Conservation (phyloP, 1,140 invertebrate species). For the Bombus balteatus region DNA sequence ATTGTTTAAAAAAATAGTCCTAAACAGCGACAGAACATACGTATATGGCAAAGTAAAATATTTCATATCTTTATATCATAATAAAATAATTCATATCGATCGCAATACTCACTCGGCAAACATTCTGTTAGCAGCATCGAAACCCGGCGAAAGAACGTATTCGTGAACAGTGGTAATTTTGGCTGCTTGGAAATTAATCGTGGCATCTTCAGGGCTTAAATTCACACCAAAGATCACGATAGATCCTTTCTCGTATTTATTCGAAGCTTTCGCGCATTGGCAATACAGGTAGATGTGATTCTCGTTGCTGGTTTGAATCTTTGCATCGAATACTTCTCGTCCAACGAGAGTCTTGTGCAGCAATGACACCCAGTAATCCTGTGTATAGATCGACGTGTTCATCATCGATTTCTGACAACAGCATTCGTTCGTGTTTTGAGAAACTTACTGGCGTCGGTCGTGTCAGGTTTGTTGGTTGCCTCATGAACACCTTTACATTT, state of each 20-base stretch:
- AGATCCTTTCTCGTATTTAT: constrained; percentile 74
- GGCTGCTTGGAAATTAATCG: constrained; percentile 65
- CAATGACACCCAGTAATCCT: constrained; percentile 83
- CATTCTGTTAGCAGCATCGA: constrained; percentile 71
- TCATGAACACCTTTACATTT: constrained; percentile 81
- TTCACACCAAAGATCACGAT: constrained; percentile 81
- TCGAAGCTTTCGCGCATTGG: constrained; percentile 80
- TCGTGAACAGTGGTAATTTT: constrained; percentile 74
- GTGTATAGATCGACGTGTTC: background rate
- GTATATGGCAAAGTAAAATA: background rate
- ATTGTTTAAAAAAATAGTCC: constrained; percentile 83
- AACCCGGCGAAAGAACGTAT: constrained; percentile 76
- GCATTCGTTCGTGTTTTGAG: background rate
- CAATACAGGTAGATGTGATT: constrained; percentile 77
- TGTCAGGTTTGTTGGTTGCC: constrained; percentile 75
- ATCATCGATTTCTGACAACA: background rate
- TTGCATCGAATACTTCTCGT: constrained; percentile 78
- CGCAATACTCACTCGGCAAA: constrained; percentile 73
- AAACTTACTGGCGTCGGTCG: constrained; percentile 79
- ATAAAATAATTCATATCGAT: background rate
- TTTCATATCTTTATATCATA: background rate
- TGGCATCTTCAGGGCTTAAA: constrained; percentile 66
- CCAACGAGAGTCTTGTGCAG: constrained; percentile 82
- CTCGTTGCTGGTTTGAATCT: constrained; percentile 68
- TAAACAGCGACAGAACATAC: constrained; percentile 54